phyloP scores from a whole-genome alignment of 2,113 vertebrate genomes.

The Ptilorrhoa leucosticta region DNA sequence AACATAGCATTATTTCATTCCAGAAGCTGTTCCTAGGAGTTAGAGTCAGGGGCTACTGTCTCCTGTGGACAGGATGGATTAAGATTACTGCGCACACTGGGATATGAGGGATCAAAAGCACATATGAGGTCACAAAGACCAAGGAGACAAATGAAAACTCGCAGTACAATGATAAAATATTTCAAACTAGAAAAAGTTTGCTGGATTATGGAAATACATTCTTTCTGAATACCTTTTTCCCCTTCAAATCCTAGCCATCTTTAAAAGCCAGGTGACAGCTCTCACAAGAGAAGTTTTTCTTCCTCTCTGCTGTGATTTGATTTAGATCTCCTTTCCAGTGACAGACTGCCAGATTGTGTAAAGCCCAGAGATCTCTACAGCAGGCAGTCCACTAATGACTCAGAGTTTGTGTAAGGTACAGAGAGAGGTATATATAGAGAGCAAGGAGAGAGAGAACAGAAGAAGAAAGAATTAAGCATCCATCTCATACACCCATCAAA shows the following conservation, averaged over 20 bases:
- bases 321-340: constrained; percentile 42
- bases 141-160: neutral
- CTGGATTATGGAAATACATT: constrained; percentile 12
- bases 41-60: neutral
- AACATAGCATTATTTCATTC: neutral
- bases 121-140: neutral
- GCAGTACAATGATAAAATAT: neutral
- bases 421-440: neutral
- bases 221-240: neutral
- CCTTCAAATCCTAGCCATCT: constrained; percentile 10
- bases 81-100: neutral
- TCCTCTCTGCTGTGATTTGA: constrained; percentile 31
- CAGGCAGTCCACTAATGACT: constrained; percentile 61
- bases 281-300: constrained; percentile 20
- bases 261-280: constrained; percentile 51
- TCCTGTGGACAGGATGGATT: neutral
- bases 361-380: constrained; percentile 44
- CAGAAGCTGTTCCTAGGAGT: neutral
- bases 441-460: neutral
- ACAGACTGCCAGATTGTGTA: constrained; percentile 38
- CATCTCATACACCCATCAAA: neutral
- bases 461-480: neutral
- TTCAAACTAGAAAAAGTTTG: constrained; percentile 8
- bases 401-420: neutral
- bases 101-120: neutral